Percentiles rank a stretch among this genome's conserved stretches.
Conservation (phyloP, 2,797 vertebrate species). For the Xiphophorus birchmanni region DNA sequence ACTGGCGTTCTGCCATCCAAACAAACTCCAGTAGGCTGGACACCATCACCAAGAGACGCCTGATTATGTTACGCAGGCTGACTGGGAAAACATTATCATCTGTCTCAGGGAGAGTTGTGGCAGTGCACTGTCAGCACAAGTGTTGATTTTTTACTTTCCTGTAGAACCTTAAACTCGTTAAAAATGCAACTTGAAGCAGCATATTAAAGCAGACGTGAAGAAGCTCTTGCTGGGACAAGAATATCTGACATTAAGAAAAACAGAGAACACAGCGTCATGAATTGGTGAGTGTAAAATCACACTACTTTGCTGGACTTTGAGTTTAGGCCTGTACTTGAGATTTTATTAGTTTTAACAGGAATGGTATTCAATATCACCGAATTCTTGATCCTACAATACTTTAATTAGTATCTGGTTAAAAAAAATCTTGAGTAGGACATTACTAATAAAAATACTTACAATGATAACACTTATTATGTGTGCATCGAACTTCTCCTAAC, state of each 20-base stretch:
- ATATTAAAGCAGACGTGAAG: background rate
- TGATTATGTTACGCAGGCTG: background rate
- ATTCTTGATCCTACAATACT: background rate
- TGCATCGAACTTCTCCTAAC: background rate
- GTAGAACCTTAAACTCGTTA: background rate
- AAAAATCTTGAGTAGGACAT: background rate
- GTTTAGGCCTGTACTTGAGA: background rate
- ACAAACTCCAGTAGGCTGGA: conserved; percentile 98
- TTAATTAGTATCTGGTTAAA: background rate
- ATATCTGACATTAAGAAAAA: background rate
- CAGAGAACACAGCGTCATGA: background rate
- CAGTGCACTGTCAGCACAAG: background rate
- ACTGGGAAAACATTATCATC: background rate
- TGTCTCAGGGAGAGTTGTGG: background rate
- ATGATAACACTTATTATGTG: background rate
- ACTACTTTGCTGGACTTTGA: background rate
- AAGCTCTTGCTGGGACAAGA: background rate
- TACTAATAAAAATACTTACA: background rate
- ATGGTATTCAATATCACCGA: background rate
- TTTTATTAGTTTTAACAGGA: background rate
- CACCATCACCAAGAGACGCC: conserved; percentile 88
- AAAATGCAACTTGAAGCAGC: background rate
- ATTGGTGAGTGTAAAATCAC: background rate
- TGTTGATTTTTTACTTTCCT: background rate
- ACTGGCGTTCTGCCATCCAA: conserved; percentile 80